Evolutionary conservation across 2,888 invertebrate genomes (phyloP).

Genomic region (Sepiola atlantica): DNA sequence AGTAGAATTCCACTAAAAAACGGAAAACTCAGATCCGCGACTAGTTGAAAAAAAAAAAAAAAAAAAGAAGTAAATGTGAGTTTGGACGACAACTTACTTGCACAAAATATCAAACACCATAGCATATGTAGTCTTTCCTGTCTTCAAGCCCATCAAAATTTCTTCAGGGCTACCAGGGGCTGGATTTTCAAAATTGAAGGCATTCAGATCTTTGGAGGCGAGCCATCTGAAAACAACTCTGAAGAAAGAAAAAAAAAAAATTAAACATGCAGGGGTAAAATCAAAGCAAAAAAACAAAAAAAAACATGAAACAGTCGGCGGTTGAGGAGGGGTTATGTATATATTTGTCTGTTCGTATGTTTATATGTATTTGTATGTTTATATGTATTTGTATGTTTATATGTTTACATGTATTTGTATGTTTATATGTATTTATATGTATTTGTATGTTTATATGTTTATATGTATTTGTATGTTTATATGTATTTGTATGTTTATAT

Average conservation of each 20-base stretch:
- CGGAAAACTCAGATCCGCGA: too few relatives aligned
- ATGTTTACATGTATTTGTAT: too few relatives aligned
- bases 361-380: too few relatives aligned
- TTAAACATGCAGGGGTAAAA: neutral
- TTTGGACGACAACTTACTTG: slow-evolving; percentile 67
- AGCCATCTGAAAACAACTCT: slow-evolving; percentile 75
- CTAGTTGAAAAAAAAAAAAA: neutral
- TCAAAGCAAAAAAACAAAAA: neutral
- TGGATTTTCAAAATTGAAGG: slow-evolving; percentile 72
- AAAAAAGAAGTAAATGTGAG: neutral
- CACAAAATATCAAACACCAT: slow-evolving; percentile 75
- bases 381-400: too few relatives aligned
- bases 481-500: too few relatives aligned
- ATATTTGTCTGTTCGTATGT: too few relatives aligned
- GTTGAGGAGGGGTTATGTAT: too few relatives aligned
- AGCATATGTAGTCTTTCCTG: slow-evolving; percentile 74
- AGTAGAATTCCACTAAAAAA: too few relatives aligned
- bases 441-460: too few relatives aligned
- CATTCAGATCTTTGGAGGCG: slow-evolving; percentile 74
- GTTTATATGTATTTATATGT: too few relatives aligned
- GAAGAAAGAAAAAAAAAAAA: slow-evolving; percentile 51
- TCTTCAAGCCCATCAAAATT: slow-evolving; percentile 73
- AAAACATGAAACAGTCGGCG: too few relatives aligned
- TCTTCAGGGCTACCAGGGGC: slow-evolving; percentile 74
- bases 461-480: too few relatives aligned